These are phyloP conservation scores for Meloidogyne exigua DNA, from an alignment of 1,140 invertebrate genomes.

Conservation along the genomic window DNA sequence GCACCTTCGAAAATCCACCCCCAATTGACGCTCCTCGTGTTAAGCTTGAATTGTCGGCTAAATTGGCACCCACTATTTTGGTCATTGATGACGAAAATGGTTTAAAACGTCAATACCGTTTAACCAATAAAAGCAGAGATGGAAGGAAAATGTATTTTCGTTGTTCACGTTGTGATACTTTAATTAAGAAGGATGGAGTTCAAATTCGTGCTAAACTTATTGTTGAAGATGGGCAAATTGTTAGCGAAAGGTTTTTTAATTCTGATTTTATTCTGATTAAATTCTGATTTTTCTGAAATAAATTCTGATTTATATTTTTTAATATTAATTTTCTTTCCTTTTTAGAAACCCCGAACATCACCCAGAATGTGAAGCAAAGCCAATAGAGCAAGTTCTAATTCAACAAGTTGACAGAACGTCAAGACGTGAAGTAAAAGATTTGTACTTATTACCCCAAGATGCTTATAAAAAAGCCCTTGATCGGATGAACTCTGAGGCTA, in stretches of 20 bases:
- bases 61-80: slow-evolving; percentile 46
- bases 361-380: slow-evolving; percentile 44
- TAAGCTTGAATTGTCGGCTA: slow-evolving; percentile 48
- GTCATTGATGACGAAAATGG: slow-evolving; percentile 51
- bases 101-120: slow-evolving; percentile 49
- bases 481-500: slow-evolving; percentile 26
- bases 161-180: slow-evolving; percentile 48
- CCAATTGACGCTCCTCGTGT: slow-evolving; percentile 28
- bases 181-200: slow-evolving; percentile 46
- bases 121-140: slow-evolving; percentile 45
- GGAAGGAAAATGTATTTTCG: slow-evolving; percentile 52
- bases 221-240: slow-evolving; percentile 37
- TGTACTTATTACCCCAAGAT: slow-evolving; percentile 39
- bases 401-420: slow-evolving; percentile 49
- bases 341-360: slow-evolving; percentile 45
- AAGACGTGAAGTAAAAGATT: slow-evolving; percentile 49
- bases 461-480: slow-evolving; percentile 41
- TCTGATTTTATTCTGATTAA: not conserved
- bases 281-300: no score
- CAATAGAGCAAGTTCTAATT: slow-evolving; percentile 41
- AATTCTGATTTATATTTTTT: no score
- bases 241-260: slow-evolving; percentile 22
- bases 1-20: slow-evolving; percentile 15
- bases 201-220: slow-evolving; percentile 50
- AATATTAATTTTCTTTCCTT: not conserved